Conservation (phyloP, 2,797 vertebrate species). For the Bradypus variegatus region DNA sequence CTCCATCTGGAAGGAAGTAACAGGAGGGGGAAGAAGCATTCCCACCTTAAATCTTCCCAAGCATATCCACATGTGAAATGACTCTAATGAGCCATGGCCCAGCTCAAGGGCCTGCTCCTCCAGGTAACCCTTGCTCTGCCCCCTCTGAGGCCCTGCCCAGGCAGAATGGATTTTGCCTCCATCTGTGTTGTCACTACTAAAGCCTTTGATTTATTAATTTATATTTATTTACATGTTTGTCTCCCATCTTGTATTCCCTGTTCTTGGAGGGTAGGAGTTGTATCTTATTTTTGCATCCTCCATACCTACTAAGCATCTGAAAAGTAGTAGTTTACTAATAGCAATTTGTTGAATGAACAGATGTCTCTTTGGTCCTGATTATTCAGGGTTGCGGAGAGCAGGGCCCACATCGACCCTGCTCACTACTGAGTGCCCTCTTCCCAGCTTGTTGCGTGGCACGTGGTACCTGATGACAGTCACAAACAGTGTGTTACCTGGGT, state of each 20-base stretch:
- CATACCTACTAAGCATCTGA: neutral
- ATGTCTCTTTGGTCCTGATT: neutral
- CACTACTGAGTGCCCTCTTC: too few species aligned
- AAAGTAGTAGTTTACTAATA: neutral
- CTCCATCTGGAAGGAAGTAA: neutral
- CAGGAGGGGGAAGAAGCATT: neutral
- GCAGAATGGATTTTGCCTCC: neutral
- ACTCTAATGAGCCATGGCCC: neutral
- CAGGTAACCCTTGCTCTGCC: neutral
- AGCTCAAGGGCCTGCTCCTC: neutral
- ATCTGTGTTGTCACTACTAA: neutral
- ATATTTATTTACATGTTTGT: neutral
- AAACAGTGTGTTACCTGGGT: accelerated
- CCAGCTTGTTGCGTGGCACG: accelerated
- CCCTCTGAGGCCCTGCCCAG: accelerated
- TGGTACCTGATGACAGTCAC: neutral
- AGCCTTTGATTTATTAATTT: neutral
- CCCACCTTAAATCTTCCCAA: neutral
- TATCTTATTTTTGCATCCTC: neutral
- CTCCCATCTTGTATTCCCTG: neutral
- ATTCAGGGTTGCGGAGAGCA: neutral
- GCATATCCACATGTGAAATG: neutral
- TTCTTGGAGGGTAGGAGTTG: neutral
- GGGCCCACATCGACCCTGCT: neutral
- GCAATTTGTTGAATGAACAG: neutral